Conservation (phyloP, 2,888 invertebrate genomes). For the Polyommatus icarus region DNA sequence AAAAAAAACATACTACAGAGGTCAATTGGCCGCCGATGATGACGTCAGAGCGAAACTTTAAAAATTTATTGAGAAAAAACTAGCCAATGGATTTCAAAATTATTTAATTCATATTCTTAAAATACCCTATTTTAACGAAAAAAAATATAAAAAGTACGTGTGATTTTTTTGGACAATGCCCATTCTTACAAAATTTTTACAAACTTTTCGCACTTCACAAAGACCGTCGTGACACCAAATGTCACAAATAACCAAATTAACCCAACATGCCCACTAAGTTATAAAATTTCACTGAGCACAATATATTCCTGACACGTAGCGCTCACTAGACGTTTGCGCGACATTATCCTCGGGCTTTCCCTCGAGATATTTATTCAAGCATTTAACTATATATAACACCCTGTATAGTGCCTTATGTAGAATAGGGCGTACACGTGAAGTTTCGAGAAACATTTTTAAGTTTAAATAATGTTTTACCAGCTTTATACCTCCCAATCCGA, state of each 20-base stretch:
- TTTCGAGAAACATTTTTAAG: not conserved
- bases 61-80: too few relatives aligned
- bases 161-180: too few relatives aligned
- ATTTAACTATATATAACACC: slow-evolving; percentile 4
- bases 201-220: not conserved
- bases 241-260: not conserved
- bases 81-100: too few relatives aligned
- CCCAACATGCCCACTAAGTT: not conserved
- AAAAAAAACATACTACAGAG: too few relatives aligned
- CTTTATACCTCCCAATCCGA: too few relatives aligned
- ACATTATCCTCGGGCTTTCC: slow-evolving; percentile 6
- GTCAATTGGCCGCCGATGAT: too few relatives aligned
- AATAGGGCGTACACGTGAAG: not conserved
- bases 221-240: not conserved
- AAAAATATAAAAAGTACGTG: too few relatives aligned
- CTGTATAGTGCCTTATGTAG: not conserved
- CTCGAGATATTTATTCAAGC: slow-evolving; percentile 3
- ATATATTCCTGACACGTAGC: not conserved
- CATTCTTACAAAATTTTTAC: too few relatives aligned
- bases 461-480: too few relatives aligned
- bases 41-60: too few relatives aligned
- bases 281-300: slow-evolving; percentile 12
- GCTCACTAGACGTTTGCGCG: slow-evolving; percentile 13
- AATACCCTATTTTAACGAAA: too few relatives aligned
- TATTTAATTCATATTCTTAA: too few relatives aligned